Conservation (phyloP, 2,888 invertebrate genomes). For the Leptogaster cylindrica region DNA sequence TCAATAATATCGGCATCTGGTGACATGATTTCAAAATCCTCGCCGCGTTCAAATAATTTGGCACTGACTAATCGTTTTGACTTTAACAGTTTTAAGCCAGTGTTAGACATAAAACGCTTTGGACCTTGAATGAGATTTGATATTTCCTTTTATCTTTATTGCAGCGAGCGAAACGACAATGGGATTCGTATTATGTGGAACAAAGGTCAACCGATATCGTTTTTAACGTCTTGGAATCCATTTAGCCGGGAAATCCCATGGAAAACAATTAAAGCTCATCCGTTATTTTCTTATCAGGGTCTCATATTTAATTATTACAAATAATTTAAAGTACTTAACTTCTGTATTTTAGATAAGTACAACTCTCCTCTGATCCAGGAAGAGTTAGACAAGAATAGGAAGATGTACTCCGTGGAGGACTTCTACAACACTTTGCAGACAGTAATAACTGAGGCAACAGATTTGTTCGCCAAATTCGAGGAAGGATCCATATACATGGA, state of each 20-base stretch:
- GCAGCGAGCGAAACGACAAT: constrained; percentile 73
- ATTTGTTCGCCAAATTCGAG: constrained; percentile 53
- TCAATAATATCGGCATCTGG: constrained; percentile 46
- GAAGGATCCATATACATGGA: constrained; percentile 77
- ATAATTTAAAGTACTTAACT: not conserved
- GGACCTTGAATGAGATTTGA: not conserved
- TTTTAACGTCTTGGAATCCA: constrained; percentile 84
- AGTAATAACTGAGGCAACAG: constrained; percentile 49
- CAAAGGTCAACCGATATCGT: constrained; percentile 70
- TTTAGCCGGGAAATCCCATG: constrained; percentile 80
- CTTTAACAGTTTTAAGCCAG: constrained; percentile 50
- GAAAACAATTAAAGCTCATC: constrained; percentile 81
- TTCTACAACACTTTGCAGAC: constrained; percentile 52
- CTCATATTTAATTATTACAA: constrained; percentile 44
- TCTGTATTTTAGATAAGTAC: constrained; percentile 39
- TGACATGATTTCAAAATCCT: constrained; percentile 43
- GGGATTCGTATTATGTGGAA: constrained; percentile 83
- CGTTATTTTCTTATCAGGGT: constrained; percentile 77
- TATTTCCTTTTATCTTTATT: constrained; percentile 48
- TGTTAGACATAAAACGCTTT: constrained; percentile 44
- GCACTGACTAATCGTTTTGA: constrained; percentile 49
- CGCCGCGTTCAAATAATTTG: constrained; percentile 30
- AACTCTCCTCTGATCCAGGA: constrained; percentile 47
- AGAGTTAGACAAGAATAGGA: constrained; percentile 46
- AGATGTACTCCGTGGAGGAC: constrained; percentile 52